These are phyloP conservation scores for Geococcyx californianus DNA, from an alignment of 2,113 vertebrate species.

Conservation along the genomic window DNA sequence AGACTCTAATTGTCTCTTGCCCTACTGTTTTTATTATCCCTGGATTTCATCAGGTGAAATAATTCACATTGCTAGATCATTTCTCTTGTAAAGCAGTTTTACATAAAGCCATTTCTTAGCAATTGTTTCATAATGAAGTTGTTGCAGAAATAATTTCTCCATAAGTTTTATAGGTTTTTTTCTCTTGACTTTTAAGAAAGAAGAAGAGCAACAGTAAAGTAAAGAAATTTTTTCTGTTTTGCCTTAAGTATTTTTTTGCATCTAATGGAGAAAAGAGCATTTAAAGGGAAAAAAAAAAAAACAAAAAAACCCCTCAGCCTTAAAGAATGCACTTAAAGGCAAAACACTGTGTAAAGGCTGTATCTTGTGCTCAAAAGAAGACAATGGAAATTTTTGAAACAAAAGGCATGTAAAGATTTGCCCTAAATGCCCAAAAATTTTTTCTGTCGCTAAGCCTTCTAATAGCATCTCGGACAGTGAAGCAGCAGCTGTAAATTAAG, in stretches of 20 bases:
- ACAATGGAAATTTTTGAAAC: not conserved
- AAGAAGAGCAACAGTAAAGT: not conserved
- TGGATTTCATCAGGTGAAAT: slow-evolving; percentile 29
- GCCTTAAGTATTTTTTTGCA: not conserved
- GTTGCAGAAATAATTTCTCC: slow-evolving; percentile 24
- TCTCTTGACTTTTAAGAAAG: slow-evolving; percentile 14
- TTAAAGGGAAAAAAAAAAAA: not conserved
- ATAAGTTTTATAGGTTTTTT: not conserved
- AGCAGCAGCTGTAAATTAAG: not conserved
- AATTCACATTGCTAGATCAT: slow-evolving; percentile 28
- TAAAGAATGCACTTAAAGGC: not conserved
- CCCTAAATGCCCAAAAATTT: not conserved
- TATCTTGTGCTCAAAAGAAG: not conserved
- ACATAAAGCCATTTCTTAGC: slow-evolving; percentile 12
- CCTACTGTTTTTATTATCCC: slow-evolving; percentile 1
- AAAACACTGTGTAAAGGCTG: not conserved
- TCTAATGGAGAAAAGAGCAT: not conserved
- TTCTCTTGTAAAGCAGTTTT: slow-evolving; percentile 41
- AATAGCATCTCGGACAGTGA: not conserved
- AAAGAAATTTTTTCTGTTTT: not conserved
- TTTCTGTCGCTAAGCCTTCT: not conserved
- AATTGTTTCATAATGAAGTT: slow-evolving; percentile 42
- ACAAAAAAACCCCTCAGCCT: not conserved
- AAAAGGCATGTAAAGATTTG: not conserved
- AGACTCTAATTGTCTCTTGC: slow-evolving; percentile 36